A percentile compares a stretch with the other conserved stretches of the same genome.
phyloP scores from a whole-genome alignment of 2,888 invertebrate genomes.

The Cantharis rustica region DNA sequence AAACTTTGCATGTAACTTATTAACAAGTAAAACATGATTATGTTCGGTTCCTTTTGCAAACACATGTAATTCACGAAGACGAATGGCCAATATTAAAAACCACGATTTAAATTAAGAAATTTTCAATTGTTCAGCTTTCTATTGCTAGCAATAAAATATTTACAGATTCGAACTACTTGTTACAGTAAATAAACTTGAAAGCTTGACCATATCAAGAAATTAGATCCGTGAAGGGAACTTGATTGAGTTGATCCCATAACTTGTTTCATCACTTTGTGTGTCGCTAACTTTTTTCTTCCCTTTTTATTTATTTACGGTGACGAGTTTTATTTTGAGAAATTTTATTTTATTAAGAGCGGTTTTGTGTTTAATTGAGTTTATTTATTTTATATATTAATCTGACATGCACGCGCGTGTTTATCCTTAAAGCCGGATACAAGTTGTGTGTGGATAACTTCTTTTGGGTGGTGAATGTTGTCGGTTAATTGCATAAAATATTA shows the following conservation, averaged over 20 bases:
- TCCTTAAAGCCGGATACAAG: not conserved
- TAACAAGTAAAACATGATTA: conserved; percentile 13
- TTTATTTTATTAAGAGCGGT: not conserved
- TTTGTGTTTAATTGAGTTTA: not conserved
- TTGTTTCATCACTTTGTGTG: conserved; percentile 20
- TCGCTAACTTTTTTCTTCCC: conserved; percentile 11
- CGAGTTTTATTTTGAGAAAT: not conserved
- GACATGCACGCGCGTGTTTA: not conserved
- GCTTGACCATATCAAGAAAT: conserved; percentile 19
- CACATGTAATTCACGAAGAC: conserved; percentile 9
- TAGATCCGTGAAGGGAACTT: conserved; percentile 18
- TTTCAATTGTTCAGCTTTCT: conserved; percentile 14
- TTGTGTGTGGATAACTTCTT: not conserved
- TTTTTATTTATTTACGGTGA: conserved; percentile 1
- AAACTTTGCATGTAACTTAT: conserved; percentile 2
- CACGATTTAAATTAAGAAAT: conserved; percentile 9
- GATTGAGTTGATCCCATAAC: conserved; percentile 20
- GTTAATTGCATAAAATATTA: not conserved
- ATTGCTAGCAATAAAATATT: not conserved
- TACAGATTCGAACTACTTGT: conserved; percentile 13
- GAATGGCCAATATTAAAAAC: conserved; percentile 7
- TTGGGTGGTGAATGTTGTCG: not conserved
- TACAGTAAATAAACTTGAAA: conserved; percentile 9
- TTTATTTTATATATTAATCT: not conserved
- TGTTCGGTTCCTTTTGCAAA: conserved; percentile 3